Base-by-base conservation (phyloP, 2,888 invertebrate species). In the Gasteruption jaculator region DNA sequence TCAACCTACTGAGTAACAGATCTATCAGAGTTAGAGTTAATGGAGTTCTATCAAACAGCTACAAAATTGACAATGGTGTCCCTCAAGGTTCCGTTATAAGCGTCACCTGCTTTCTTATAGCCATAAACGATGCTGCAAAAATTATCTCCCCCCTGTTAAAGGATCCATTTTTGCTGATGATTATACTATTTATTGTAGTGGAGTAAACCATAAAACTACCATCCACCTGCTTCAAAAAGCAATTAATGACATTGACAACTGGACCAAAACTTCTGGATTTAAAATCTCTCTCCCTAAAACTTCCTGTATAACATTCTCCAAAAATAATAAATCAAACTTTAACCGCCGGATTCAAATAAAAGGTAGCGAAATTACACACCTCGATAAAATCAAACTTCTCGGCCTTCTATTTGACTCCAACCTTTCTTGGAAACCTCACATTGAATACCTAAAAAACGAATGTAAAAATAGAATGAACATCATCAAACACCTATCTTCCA, bases 391-490 rank as follows among this genome's bases (percentile, higher is more conserved):
- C 3, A 38, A 30, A 24, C 32, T 34, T n/a, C 36, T 48, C 1
- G 41, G 45, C 1, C 12, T 45, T 5, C 31, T 19, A 3, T 42
- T 45, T 39, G 40, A 42, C 27, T n/a, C 19, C 1, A 42, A 31
- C 7, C 29, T 48, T 1, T 39, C 41, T n/a, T 48, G 48, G 45
- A 32, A n/a, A 8, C 11, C 33, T 3, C 46, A 46, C 11, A 27
- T 38, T 7, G 39, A 38, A 14, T 6, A 14, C 7, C 5, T 38
- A 18, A 46, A 38, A 31, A 18, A 18, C 2, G 11, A 32, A 10
- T 39, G 39, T 18, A 5, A 4, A 5, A 30, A 18, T 11, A 19
- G 31, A 24, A n/a, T 39, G 10, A 22, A 39, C 10, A 11, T 39
- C 3, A 5, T 32, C 5, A 32, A 39, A 39, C n/a, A n/a, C n/a